Evolutionary conservation across 2,888 invertebrate species (phyloP), one percentile per base, ranked within the genome.

Genomic region (Nephrotoma flavescens): DNA sequence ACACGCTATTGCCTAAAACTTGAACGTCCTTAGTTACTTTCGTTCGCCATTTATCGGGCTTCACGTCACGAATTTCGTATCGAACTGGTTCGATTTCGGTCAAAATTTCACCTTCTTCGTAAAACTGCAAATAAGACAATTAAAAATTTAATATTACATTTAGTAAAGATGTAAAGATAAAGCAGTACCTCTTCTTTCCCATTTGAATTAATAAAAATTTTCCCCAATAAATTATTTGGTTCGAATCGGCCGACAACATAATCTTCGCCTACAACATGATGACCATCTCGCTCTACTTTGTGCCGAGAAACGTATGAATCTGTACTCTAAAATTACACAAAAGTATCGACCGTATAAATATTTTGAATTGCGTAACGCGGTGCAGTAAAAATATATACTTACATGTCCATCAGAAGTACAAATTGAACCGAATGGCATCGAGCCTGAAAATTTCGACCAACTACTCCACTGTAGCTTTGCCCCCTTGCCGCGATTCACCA

Each of bases 41-140:
- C 88, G 93, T 92, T 86, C 94, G 94, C 86, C 90, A 89, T 71
- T 91, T 90, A 88, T 94, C 94, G 88, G 95, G 92, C 88, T 93
- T 93, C n/a, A 95, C 94, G 87, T 93, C 92, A 87, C 93, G 94
- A 89, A 97, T 91, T 90, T 96, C 96, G 90, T 97, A 97, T 87
- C 94, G 93, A 47, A 94, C 92, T 0, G 97, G 97, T 90, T 97
- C 97, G 0, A 95, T 94, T 92, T 97, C 97, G 6, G 96, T 94
- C 42, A 97, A 92, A 86, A 97, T 93, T 90, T 97, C 96, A 0
- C 96, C 96, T 86, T 93, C 93, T 87, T 93, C 93, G 89, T 93
- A 93, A 84, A 92, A 92, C 87, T 89, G 89, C 12, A 5, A 31
- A 31, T 31, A 31, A 31, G 31, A 31, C 3, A 31, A 41, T 57